A percentile compares a stretch with the other conserved stretches of the same genome.
phyloP scores from a whole-genome alignment of 2,113 vertebrate species.

The Fulica atra region DNA sequence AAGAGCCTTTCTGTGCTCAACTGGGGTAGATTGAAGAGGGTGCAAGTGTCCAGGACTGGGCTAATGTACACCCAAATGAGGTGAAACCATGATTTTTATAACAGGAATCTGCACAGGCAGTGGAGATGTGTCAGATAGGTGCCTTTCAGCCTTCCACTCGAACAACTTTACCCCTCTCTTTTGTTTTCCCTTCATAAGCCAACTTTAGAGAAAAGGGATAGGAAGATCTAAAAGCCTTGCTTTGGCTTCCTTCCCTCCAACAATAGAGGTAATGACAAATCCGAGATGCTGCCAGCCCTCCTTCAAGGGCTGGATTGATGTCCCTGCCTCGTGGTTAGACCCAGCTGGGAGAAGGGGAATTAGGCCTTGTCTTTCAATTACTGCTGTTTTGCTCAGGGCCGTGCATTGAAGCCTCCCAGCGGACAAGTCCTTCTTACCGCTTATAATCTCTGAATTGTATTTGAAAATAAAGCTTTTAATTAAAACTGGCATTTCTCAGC shows the following conservation, averaged over 20 bases:
- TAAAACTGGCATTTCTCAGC: constrained; percentile 68
- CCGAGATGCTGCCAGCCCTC: constrained; percentile 27
- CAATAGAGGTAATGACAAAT: constrained; percentile 5
- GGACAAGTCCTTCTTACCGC: constrained; percentile 49
- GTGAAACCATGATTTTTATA: neutral
- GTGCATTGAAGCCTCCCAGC: constrained; percentile 39
- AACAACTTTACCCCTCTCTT: neutral
- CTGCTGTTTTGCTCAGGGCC: constrained; percentile 66
- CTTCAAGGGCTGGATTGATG: constrained; percentile 65
- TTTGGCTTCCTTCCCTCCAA: constrained; percentile 16
- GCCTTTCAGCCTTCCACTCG: neutral
- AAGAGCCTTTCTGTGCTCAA: neutral
- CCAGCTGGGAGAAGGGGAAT: constrained; percentile 62
- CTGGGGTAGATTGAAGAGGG: neutral
- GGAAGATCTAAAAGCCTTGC: constrained; percentile 4
- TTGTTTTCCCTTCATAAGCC: neutral
- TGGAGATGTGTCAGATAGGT: neutral
- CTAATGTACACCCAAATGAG: accelerated
- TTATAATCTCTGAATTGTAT: constrained; percentile 59
- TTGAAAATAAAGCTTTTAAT: constrained; percentile 73
- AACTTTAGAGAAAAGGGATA: neutral
- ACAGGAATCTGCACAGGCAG: accelerated
- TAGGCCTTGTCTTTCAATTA: constrained; percentile 69
- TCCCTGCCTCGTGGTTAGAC: constrained; percentile 51
- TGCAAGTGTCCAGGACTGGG: neutral